Evolutionary conservation across 2,888 invertebrate genomes (phyloP), one percentile per base, ranked within the genome.

Genomic region (Vannuccia rotundouncinata): DNA sequence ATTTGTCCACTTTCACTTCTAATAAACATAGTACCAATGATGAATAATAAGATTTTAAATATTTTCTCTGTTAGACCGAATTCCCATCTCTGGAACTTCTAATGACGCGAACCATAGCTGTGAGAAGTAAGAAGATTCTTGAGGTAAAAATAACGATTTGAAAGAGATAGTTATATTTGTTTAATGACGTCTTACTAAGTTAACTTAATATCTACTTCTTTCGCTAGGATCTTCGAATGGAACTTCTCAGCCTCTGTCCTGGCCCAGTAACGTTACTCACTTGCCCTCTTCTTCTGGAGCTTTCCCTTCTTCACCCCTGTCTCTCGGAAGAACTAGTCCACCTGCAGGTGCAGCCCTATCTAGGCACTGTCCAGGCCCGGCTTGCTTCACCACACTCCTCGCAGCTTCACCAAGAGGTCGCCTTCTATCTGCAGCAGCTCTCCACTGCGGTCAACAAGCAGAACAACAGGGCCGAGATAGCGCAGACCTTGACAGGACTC

Each of bases 141-240:
- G 31, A 29, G 75, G 31, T 29, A 73, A n/a, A n/a, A n/a, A n/a
- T n/a, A n/a, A n/a, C n/a, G n/a, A n/a, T n/a, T n/a, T n/a, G n/a
- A n/a, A n/a, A n/a, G n/a, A n/a, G n/a, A n/a, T n/a, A n/a, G n/a
- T n/a, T n/a, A n/a, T n/a, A n/a, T n/a, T n/a, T n/a, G n/a, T n/a
- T n/a, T n/a, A n/a, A n/a, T n/a, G n/a, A n/a, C n/a, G n/a, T n/a
- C n/a, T n/a, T n/a, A n/a, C n/a, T n/a, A n/a, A n/a, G n/a, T n/a
- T n/a, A n/a, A n/a, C n/a, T n/a, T n/a, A n/a, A n/a, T n/a, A n/a
- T n/a, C n/a, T n/a, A n/a, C n/a, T n/a, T n/a, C n/a, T n/a, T n/a
- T n/a, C n/a, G n/a, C 66, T n/a, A 66, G 66, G 66, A 66, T 22
- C 66, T 66, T 27, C 66, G 31, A 2, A 10, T 75, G 75, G 75